Evolutionary conservation across 35 echinoderm and acorn worm species (phyloP).

Genomic region (Antedon bifida): DNA sequence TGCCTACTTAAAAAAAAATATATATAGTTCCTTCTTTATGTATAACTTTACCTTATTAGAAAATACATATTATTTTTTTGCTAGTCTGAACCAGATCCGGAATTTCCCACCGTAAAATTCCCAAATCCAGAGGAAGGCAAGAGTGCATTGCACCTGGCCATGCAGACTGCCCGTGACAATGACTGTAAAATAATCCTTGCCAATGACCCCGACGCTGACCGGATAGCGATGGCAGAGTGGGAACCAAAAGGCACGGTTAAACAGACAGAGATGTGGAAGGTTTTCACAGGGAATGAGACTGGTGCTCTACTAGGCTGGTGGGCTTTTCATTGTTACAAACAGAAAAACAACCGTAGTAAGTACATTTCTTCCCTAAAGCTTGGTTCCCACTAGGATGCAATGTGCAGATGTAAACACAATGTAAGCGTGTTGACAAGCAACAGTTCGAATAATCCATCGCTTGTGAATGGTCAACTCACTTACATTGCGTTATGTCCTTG

Average conservation of each 20-base stretch:
- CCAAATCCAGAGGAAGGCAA: conserved; percentile 97
- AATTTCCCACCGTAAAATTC: conserved; percentile 88
- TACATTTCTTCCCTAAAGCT: not conserved
- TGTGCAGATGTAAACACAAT: too few species aligned
- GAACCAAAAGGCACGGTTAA: conserved; percentile 27
- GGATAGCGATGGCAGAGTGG: conserved; percentile 62
- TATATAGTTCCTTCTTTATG: too few species aligned
- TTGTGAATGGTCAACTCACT: too few species aligned
- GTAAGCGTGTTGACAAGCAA: too few species aligned
- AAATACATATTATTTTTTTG: not conserved
- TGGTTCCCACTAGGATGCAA: too few species aligned
- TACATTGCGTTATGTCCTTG: too few species aligned
- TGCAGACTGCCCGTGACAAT: conserved; percentile 68
- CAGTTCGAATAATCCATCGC: too few species aligned
- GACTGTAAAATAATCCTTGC: conserved; percentile 68
- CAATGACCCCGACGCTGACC: conserved; percentile 88
- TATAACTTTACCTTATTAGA: too few species aligned
- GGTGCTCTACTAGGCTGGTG: conserved; percentile 92
- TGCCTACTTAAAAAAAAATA: too few species aligned
- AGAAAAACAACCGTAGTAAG: not conserved
- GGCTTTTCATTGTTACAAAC: conserved; percentile 37
- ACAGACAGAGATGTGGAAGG: conserved; percentile 37
- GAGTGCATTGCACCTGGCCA: conserved; percentile 68
- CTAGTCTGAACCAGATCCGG: conserved; percentile 73
- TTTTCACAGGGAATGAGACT: conserved; percentile 79